These are phyloP conservation scores for Drosophila murphyi DNA, from an alignment of 1,140 invertebrate species.

Conservation along the genomic window DNA sequence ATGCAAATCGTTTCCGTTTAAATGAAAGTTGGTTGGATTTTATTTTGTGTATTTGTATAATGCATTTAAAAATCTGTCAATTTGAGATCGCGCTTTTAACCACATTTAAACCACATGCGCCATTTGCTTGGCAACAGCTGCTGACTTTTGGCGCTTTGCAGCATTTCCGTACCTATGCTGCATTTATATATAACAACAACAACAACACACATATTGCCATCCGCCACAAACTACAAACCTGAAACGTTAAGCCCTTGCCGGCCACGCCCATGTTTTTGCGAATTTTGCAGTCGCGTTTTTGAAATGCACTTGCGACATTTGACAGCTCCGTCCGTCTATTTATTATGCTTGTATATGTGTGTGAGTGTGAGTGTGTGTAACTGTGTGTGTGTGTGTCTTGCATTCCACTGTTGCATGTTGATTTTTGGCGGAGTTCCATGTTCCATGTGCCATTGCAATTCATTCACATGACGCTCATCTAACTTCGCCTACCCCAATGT, in stretches of 20 bases:
- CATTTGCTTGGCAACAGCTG: slow-evolving; percentile 1
- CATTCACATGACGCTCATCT: slow-evolving; percentile 61
- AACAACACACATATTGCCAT: background rate
- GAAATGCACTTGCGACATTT: slow-evolving; percentile 80
- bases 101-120: background rate
- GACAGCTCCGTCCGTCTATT: slow-evolving; percentile 72
- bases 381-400: slow-evolving; percentile 7
- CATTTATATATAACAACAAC: slow-evolving; percentile 8
- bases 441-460: slow-evolving; percentile 65
- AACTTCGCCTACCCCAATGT: slow-evolving; percentile 13
- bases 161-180: slow-evolving; percentile 9
- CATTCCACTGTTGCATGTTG: slow-evolving; percentile 60
- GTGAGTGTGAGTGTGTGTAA: slow-evolving; percentile 6
- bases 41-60: background rate
- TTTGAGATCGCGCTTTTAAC: background rate
- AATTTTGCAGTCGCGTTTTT: slow-evolving; percentile 72
- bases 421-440: slow-evolving; percentile 59
- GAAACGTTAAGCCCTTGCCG: slow-evolving; percentile 2
- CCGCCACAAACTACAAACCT: background rate
- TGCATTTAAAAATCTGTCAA: background rate
- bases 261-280: slow-evolving; percentile 63
- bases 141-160: slow-evolving; percentile 9
- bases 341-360: slow-evolving; percentile 3
- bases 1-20: background rate
- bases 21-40: background rate